These are phyloP conservation scores for Caenorhabditis panamensis DNA, from an alignment of 2,888 invertebrate species.

Conservation along the genomic window DNA sequence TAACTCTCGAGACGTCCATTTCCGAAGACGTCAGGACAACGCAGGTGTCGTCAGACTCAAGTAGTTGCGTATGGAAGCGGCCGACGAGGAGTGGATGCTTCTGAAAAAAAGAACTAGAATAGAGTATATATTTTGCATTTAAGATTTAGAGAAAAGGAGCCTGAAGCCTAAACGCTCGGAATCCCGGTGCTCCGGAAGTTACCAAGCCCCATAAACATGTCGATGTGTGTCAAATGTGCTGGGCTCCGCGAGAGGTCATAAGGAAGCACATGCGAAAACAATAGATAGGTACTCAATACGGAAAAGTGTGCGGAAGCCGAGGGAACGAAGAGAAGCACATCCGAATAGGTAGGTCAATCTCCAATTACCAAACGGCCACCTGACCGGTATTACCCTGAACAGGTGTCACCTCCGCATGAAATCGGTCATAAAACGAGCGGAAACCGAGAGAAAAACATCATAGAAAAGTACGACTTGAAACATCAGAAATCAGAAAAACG, in stretches of 20 bases:
- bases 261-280: conserved; percentile 5
- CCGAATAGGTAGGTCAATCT: conserved; percentile 4
- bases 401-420: neutral
- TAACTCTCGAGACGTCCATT: conserved; percentile 58
- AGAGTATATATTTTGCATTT: neutral
- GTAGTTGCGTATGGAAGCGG: conserved; percentile 59
- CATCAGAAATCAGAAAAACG: too few relatives aligned
- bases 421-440: neutral
- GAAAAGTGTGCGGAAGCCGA: neutral
- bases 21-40: conserved; percentile 45
- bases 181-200: neutral
- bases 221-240: conserved; percentile 5
- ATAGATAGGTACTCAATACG: neutral
- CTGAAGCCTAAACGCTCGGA: neutral
- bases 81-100: conserved; percentile 45
- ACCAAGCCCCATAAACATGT: conserved; percentile 2
- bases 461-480: too few relatives aligned
- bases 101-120: conserved; percentile 20
- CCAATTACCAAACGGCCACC: conserved; percentile 1
- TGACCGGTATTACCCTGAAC: conserved; percentile 7
- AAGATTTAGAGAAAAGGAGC: neutral
- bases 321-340: neutral
- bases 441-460: neutral
- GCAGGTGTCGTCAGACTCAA: conserved; percentile 47
- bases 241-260: conserved; percentile 1